These are phyloP conservation scores for Limenitis camilla DNA, from an alignment of 2,888 invertebrate genomes.

Conservation along the genomic window DNA sequence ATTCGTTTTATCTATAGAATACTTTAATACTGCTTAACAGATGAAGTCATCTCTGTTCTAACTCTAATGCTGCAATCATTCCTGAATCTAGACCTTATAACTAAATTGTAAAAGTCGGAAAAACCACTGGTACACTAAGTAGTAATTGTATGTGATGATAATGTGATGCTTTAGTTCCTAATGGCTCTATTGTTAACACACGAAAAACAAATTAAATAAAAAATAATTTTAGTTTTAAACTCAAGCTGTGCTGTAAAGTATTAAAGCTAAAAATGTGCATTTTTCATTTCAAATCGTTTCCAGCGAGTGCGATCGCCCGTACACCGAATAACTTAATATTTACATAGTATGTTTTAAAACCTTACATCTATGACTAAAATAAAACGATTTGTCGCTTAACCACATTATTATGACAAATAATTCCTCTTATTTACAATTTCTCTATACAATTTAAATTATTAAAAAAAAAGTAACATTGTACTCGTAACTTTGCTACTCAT, in stretches of 20 bases:
- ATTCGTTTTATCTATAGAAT: conserved; percentile 33
- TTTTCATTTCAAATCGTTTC: background rate
- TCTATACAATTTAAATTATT: conserved; percentile 67
- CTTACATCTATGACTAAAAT: conserved; percentile 70
- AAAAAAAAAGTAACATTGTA: conserved; percentile 69
- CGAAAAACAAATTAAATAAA: conserved; percentile 29
- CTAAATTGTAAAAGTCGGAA: conserved; percentile 17
- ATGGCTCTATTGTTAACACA: conserved; percentile 21
- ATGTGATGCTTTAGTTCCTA: conserved; percentile 48
- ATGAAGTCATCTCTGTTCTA: conserved; percentile 38
- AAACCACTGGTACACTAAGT: conserved; percentile 15
- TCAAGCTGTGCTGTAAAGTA: conserved; percentile 54
- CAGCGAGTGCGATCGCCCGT: conserved; percentile 28
- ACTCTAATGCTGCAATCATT: conserved; percentile 29
- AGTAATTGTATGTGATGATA: conserved; percentile 46
- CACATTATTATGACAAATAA: conserved; percentile 73
- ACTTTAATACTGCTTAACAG: conserved; percentile 56
- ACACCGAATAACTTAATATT: conserved; percentile 58
- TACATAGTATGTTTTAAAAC: conserved; percentile 54
- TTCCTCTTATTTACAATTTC: conserved; percentile 72
- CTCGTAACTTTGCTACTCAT: conserved; percentile 65
- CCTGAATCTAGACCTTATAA: conserved; percentile 37
- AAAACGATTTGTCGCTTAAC: conserved; percentile 71
- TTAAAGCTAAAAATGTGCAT: conserved; percentile 45
- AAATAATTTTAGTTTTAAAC: conserved; percentile 34